A percentile compares a stretch with the other conserved stretches of the same genome.
Evolutionary conservation across 2,113 vertebrate genomes (phyloP).

Genomic region (Nannospalax galili): DNA sequence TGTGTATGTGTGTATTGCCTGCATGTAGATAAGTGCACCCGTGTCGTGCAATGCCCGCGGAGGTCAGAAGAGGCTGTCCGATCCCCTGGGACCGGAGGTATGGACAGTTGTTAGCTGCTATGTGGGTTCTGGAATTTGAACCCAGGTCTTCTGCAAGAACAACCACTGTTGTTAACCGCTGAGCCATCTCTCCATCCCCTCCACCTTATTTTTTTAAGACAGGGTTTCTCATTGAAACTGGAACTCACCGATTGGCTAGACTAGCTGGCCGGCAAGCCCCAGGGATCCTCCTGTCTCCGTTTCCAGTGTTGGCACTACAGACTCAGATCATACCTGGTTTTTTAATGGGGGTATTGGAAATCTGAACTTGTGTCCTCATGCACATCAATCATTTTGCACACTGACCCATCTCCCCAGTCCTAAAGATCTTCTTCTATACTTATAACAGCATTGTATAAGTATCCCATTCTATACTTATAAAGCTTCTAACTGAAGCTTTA

Average conservation of each 20-base stretch:
- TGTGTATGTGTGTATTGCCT: too few relatives aligned
- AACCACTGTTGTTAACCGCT: too few relatives aligned
- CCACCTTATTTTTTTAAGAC: neutral
- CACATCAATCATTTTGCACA: neutral
- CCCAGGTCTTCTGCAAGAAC: too few relatives aligned
- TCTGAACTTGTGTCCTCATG: neutral
- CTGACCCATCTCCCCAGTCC: neutral
- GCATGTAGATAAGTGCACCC: too few relatives aligned
- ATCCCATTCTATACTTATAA: neutral
- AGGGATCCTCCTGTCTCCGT: neutral
- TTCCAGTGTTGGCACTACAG: neutral
- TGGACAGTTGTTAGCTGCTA: too few relatives aligned
- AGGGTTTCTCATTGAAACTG: neutral
- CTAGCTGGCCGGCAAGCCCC: neutral
- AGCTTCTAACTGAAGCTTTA: neutral
- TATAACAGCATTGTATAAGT: neutral
- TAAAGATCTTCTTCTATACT: neutral
- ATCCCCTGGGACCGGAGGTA: too few relatives aligned
- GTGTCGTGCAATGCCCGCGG: too few relatives aligned
- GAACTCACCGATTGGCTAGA: too few relatives aligned
- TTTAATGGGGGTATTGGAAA: neutral
- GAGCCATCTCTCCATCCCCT: neutral
- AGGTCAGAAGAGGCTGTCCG: too few relatives aligned
- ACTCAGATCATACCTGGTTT: too few relatives aligned
- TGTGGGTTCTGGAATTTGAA: too few relatives aligned